A percentile compares a stretch with the other conserved stretches of the same genome.
phyloP scores from a whole-genome alignment of 2,113 vertebrate species.

The Rutilus rutilus region DNA sequence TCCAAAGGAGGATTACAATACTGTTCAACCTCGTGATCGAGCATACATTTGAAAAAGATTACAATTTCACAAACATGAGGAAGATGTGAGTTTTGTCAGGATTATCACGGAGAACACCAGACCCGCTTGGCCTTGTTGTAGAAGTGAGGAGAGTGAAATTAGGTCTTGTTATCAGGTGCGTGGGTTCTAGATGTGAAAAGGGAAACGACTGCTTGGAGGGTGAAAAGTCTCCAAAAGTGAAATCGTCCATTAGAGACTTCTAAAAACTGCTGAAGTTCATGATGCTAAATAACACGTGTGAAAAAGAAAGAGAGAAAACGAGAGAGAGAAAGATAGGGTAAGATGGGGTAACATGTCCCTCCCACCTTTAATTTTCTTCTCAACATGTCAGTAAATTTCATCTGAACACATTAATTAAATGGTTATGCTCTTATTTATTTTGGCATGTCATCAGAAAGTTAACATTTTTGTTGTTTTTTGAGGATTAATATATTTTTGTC shows the following conservation, averaged over 20 bases:
- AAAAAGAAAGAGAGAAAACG: conserved; percentile 14
- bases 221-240: conserved; percentile 51
- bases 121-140: not conserved
- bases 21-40: conserved; percentile 15
- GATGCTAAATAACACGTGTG: not conserved
- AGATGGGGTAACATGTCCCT: not conserved
- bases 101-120: conserved; percentile 17
- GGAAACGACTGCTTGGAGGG: conserved; percentile 38
- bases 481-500: not conserved
- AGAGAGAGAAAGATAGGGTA: not conserved
- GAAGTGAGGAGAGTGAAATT: conserved; percentile 27
- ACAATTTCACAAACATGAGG: conserved; percentile 2
- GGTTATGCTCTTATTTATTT: not conserved
- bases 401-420: not conserved
- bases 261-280: conserved; percentile 26
- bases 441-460: not conserved
- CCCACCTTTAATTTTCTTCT: not conserved
- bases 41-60: conserved; percentile 13
- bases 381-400: not conserved
- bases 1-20: conserved; percentile 36
- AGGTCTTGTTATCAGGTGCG: conserved; percentile 16
- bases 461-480: not conserved
- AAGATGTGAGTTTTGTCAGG: conserved; percentile 12
- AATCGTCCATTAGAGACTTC: conserved; percentile 51
- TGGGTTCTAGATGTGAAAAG: conserved; percentile 50